Base-by-base conservation (phyloP, 2,797 vertebrate genomes). In the Rhabdomys pumilio region DNA sequence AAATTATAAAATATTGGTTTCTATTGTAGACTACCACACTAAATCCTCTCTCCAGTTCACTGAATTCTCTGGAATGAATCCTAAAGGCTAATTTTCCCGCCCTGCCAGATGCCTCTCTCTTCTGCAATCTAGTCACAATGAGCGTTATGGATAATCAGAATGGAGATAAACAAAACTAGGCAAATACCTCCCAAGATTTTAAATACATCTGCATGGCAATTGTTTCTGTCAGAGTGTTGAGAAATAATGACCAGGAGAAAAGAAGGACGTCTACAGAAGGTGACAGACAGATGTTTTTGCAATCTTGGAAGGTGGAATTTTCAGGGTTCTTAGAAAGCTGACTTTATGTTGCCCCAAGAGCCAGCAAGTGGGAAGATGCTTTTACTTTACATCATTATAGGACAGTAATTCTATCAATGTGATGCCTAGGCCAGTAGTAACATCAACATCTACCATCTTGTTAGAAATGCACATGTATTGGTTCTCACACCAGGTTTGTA, bases 1-100 rank as follows among this genome's bases (percentile, higher is more conserved):
- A 93, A 91, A 93, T 80, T 31, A 63, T 86, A 83, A 95, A 91
- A 87, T 79, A 94, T 44, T 65, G 63, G 89, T 80, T 96, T 94
- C 11, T 86, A 11, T 95, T 91, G 67, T 90, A 38, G 26, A 15
- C 41, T 90, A 73, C 88, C 53, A 47, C 47, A 75, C 15, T 88
- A 90, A 93, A 96, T 93, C 19, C 15, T 96, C 89, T 96, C 24
- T 92, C 29, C n/a, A 89, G 59, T 38, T 95, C 83, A 85, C 65
- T 79, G 76, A 88, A 82, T 75, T 88, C 59, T 91, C 22, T 93
- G 65, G 55, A 92, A 57, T 75, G 55, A 94, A 97, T 94, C 65
- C 73, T 87, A 26, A 94, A 84, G 87, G 19, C 26, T 20, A 77
- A 29, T 79, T 92, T 63, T 85, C 59, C 88, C 13, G 0, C 81